Conservation (phyloP, 2,113 vertebrate species). For the Muscicapa adusta region DNA sequence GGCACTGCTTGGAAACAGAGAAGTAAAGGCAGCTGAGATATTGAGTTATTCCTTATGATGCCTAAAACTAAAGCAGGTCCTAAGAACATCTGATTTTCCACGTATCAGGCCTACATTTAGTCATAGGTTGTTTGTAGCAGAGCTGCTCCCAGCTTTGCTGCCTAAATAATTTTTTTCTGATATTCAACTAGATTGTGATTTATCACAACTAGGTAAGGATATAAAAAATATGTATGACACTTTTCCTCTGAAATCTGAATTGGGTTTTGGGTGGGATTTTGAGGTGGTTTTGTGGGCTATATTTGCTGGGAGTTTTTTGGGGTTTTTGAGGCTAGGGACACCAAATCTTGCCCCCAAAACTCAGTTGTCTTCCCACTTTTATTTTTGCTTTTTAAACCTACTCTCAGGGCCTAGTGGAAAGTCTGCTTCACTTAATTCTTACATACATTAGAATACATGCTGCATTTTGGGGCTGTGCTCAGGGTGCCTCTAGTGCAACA, state of each 20-base stretch:
- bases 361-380: not conserved
- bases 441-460: not conserved
- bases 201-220: not conserved
- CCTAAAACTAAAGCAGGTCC: not conserved
- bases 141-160: not conserved
- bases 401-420: not conserved
- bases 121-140: not conserved
- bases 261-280: not conserved
- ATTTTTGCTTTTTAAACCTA: not conserved
- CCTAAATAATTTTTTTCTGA: not conserved
- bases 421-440: not conserved
- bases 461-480: not conserved
- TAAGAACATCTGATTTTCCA: not conserved
- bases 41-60: not conserved
- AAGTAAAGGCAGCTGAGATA: not conserved
- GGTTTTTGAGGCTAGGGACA: not conserved
- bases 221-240: not conserved
- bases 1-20: not conserved
- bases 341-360: not conserved
- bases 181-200: not conserved
- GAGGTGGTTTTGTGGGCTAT: not conserved
- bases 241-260: not conserved
- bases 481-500: not conserved
- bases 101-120: not conserved
- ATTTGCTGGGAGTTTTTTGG: not conserved